phyloP scores from a whole-genome alignment of 2,113 vertebrate species.

The Nerophis ophidion region DNA sequence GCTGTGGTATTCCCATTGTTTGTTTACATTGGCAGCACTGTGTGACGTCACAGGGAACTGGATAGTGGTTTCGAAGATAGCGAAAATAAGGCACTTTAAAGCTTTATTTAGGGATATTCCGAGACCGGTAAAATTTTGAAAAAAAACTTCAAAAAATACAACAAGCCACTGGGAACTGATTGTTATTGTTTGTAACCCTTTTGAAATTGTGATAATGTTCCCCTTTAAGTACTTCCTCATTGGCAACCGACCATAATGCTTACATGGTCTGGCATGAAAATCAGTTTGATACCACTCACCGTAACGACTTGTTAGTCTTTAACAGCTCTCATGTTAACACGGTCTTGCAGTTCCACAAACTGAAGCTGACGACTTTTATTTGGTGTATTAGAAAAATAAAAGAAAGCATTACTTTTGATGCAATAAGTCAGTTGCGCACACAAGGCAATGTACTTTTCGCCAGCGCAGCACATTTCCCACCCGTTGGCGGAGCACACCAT shows the following conservation, averaged over 20 bases:
- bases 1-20: too few species aligned
- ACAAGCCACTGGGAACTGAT: too few species aligned
- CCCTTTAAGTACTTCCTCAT: not conserved
- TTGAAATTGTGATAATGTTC: too few species aligned
- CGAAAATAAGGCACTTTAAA: too few species aligned
- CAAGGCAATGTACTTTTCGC: not conserved
- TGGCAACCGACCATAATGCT: not conserved
- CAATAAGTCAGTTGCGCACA: conserved; percentile 4
- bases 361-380: not conserved
- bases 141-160: too few species aligned
- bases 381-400: not conserved
- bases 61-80: too few species aligned
- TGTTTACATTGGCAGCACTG: too few species aligned
- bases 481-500: not conserved
- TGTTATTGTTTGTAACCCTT: too few species aligned
- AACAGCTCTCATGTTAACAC: not conserved
- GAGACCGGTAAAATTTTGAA: too few species aligned
- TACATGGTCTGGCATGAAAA: not conserved
- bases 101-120: too few species aligned
- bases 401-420: not conserved
- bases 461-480: not conserved
- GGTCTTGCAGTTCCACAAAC: not conserved
- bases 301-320: not conserved
- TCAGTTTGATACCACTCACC: not conserved
- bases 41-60: too few species aligned